Evolutionary conservation across 2,888 invertebrate species (phyloP).

Genomic region (Tubiluchus corallicola): DNA sequence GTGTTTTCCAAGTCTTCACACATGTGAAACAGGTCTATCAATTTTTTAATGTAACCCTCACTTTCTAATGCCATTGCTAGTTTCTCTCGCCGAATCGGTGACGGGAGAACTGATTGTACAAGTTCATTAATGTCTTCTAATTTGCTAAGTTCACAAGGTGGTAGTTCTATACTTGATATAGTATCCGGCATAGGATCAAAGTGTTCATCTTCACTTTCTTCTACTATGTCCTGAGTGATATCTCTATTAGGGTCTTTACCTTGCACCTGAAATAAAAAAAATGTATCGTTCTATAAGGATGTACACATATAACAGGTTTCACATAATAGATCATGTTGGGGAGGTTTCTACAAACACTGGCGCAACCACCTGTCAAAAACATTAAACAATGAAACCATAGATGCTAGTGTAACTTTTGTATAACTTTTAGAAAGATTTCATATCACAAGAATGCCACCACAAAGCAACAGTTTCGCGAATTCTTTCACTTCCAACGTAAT

Average conservation of each 20-base stretch:
- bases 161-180: conserved; percentile 79
- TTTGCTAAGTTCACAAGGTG: conserved; percentile 78
- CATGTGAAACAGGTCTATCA: conserved; percentile 83
- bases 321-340: too few species aligned
- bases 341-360: not conserved
- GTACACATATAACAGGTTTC: too few species aligned
- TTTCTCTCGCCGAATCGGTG: conserved; percentile 80
- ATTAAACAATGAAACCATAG: not conserved
- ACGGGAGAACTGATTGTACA: conserved; percentile 52
- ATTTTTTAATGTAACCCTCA: conserved; percentile 62
- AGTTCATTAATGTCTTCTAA: conserved; percentile 81
- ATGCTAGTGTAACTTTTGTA: too few species aligned
- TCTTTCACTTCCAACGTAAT: too few species aligned
- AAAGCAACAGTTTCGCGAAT: too few species aligned
- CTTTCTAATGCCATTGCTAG: conserved; percentile 50
- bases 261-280: conserved; percentile 50
- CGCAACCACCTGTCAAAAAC: not conserved
- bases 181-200: conserved; percentile 92
- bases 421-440: too few species aligned
- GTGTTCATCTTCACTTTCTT: conserved; percentile 87
- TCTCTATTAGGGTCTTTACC: conserved; percentile 77
- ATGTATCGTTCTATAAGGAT: too few species aligned
- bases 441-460: too few species aligned
- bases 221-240: conserved; percentile 83
- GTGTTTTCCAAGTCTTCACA: conserved; percentile 92